Percentiles rank a stretch among this genome's conserved stretches.
phyloP scores from a whole-genome alignment of 2,888 invertebrate genomes.

The Onthophagus sagittarius region DNA sequence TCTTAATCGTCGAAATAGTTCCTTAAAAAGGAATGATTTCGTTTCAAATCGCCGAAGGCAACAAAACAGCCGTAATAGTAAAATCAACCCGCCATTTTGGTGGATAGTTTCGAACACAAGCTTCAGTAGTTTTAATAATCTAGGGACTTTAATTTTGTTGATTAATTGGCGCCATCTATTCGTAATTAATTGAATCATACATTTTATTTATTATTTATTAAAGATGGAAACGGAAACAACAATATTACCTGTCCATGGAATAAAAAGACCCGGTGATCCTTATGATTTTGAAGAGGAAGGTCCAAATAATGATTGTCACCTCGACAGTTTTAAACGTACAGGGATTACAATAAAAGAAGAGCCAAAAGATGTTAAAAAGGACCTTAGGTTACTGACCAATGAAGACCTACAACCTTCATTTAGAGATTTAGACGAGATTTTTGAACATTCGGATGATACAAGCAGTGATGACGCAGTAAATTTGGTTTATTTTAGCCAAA shows the following conservation, averaged over 20 bases:
- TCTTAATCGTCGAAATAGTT: too few relatives aligned
- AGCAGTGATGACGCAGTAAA: conserved; percentile 85
- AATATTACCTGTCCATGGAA: conserved; percentile 41
- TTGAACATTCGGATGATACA: conserved; percentile 88
- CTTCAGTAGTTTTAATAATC: too few relatives aligned
- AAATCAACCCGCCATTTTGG: too few relatives aligned
- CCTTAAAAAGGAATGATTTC: too few relatives aligned
- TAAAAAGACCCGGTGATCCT: conserved; percentile 56
- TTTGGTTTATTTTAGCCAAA: conserved; percentile 30
- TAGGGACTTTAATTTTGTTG: too few relatives aligned
- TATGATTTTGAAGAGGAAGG: conserved; percentile 71
- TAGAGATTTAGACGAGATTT: conserved; percentile 91
- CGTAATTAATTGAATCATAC: too few relatives aligned
- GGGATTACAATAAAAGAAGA: conserved; percentile 49
- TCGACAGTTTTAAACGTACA: conserved; percentile 52
- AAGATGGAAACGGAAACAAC: conserved; percentile 40
- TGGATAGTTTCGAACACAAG: too few relatives aligned
- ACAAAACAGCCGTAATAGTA: too few relatives aligned
- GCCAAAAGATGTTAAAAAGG: conserved; percentile 47
- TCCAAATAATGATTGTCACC: conserved; percentile 50
- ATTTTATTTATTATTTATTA: conserved; percentile 25
- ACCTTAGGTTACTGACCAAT: conserved; percentile 68
- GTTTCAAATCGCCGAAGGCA: too few relatives aligned
- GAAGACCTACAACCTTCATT: conserved; percentile 86
- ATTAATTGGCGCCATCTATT: too few relatives aligned